A percentile compares a stretch with the other conserved stretches of the same genome.
phyloP scores from a whole-genome alignment of 2,888 invertebrate genomes.

The Spilarctia lutea region DNA sequence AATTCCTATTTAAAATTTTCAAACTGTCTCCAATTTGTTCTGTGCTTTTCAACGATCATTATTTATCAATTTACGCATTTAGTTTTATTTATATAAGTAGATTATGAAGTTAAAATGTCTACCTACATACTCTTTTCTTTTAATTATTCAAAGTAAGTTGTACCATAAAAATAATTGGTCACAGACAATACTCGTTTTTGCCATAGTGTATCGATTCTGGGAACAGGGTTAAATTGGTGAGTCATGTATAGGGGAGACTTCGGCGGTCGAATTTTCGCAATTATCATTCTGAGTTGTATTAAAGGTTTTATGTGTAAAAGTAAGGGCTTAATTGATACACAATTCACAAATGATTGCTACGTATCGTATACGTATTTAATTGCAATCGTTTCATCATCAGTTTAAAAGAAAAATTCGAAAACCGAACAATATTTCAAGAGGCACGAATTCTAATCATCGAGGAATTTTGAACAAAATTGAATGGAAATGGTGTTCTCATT shows the following conservation, averaged over 20 bases:
- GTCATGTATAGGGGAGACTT: conserved; percentile 40
- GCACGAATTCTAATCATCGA: no score
- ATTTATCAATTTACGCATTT: background rate
- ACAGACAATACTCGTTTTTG: conserved; percentile 39
- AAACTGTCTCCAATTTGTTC: background rate
- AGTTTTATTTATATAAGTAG: background rate
- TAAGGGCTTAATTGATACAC: background rate
- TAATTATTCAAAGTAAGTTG: conserved; percentile 17
- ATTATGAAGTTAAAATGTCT: background rate
- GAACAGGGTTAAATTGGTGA: conserved; percentile 37
- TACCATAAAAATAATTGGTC: conserved; percentile 22
- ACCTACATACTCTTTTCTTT: background rate
- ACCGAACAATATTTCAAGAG: no score
- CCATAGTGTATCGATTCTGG: conserved; percentile 37
- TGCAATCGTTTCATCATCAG: no score
- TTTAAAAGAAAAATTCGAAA: no score
- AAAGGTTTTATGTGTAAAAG: background rate
- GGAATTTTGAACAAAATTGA: no score
- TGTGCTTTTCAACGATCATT: background rate
- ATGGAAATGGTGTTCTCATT: no score
- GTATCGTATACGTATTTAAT: background rate
- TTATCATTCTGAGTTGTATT: background rate
- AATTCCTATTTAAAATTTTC: background rate
- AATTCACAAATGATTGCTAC: background rate
- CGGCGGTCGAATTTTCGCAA: conserved; percentile 14